phyloP scores from a whole-genome alignment of 2,888 invertebrate species.

The Galerucella calmariensis region DNA sequence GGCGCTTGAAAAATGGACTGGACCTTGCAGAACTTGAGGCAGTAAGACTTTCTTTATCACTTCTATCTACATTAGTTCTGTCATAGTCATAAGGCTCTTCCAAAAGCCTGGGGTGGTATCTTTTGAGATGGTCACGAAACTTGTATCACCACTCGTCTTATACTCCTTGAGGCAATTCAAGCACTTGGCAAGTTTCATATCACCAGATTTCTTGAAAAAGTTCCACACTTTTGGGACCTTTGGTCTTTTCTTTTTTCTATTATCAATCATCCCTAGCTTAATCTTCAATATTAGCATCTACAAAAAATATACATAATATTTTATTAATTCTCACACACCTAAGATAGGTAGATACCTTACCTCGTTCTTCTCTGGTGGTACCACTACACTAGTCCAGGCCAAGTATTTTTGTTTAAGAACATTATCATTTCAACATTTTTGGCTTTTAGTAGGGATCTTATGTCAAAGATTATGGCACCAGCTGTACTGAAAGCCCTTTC shows the following conservation, averaged over 20 bases:
- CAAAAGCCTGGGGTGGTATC: conserved; percentile 22
- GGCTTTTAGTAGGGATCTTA: no score
- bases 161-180: conserved; percentile 18
- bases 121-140: conserved; percentile 28
- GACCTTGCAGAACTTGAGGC: neutral
- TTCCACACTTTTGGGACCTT: conserved; percentile 31
- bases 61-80: neutral
- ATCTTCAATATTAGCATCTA: no score
- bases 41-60: neutral
- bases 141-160: conserved; percentile 35
- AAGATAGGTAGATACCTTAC: no score
- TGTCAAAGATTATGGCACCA: no score
- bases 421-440: no score
- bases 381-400: no score
- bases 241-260: neutral
- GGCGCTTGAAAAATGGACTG: neutral
- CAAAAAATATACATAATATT: no score
- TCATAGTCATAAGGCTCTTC: neutral
- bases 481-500: no score
- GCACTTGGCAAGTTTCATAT: conserved; percentile 36
- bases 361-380: no score
- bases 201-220: conserved; percentile 34
- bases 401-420: no score
- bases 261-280: no score
- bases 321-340: no score